A percentile compares a stretch with the other conserved stretches of the same genome.
Conservation (phyloP, 1,140 invertebrate species). For the Eumaeus atala region DNA sequence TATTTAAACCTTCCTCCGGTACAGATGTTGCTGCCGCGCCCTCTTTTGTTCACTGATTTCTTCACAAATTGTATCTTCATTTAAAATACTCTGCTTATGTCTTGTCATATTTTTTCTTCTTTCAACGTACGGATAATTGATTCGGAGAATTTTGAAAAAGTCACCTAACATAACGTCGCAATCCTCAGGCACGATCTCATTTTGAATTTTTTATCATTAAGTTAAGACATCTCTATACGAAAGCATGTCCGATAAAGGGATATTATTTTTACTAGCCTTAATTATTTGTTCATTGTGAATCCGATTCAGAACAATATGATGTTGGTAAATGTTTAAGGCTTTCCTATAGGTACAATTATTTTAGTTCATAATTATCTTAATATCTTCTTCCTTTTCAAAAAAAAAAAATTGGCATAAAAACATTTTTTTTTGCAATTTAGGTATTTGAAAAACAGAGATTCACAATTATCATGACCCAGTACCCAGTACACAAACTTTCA, state of each 20-base stretch:
- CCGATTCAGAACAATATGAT: not conserved
- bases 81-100: too few relatives aligned
- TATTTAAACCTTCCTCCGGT: too few relatives aligned
- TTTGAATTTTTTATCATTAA: not conserved
- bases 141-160: not conserved
- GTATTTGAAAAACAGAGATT: not conserved
- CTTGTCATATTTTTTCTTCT: too few relatives aligned
- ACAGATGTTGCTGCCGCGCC: too few relatives aligned
- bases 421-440: constrained; percentile 5
- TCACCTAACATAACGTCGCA: not conserved
- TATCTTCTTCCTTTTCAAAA: constrained; percentile 5
- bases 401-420: too few relatives aligned
- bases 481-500: constrained; percentile 21
- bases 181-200: not conserved
- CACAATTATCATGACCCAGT: constrained; percentile 4
- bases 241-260: not conserved
- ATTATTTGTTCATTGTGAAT: not conserved
- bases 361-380: constrained; percentile 8
- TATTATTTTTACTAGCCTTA: not conserved
- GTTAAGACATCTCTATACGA: too few relatives aligned
- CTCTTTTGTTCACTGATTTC: too few relatives aligned
- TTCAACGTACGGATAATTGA: too few relatives aligned
- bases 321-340: not conserved
- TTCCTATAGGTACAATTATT: too few relatives aligned
- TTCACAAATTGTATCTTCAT: too few relatives aligned